Conservation (phyloP, 2,797 vertebrate genomes). For the Fringilla coelebs region DNA sequence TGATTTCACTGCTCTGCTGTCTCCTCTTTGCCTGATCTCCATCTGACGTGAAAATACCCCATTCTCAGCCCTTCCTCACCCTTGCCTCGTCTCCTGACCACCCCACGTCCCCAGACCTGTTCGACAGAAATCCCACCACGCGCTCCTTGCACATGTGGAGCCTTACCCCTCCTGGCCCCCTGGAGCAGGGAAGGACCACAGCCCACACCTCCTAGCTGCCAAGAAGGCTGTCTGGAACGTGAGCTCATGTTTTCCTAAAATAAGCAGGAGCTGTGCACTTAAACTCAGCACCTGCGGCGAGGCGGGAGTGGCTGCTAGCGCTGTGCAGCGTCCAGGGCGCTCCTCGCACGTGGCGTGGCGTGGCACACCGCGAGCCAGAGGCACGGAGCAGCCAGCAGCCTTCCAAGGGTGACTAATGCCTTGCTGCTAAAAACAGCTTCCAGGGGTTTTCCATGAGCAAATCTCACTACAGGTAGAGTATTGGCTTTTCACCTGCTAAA, state of each 20-base stretch:
- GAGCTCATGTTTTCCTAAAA: constrained; percentile 63
- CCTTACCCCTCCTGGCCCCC: neutral
- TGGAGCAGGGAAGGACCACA: neutral
- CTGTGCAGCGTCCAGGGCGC: constrained; percentile 27
- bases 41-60: neutral
- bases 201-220: neutral
- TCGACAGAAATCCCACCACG: neutral
- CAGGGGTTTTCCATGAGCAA: constrained; percentile 60
- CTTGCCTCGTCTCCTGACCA: neutral
- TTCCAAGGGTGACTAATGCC: constrained; percentile 59
- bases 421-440: constrained; percentile 58
- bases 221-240: constrained; percentile 3
- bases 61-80: neutral
- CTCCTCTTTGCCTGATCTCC: neutral
- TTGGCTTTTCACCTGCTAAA: constrained; percentile 38
- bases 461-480: neutral
- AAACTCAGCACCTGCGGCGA: constrained; percentile 62
- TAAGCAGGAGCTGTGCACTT: constrained; percentile 26
- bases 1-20: neutral
- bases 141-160: neutral
- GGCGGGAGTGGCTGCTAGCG: constrained; percentile 10
- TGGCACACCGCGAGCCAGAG: neutral
- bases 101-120: fast-evolving
- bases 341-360: neutral
- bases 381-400: neutral